Evolutionary conservation across 2,888 invertebrate genomes (phyloP).

Genomic region (Malthinus seriepunctatus): DNA sequence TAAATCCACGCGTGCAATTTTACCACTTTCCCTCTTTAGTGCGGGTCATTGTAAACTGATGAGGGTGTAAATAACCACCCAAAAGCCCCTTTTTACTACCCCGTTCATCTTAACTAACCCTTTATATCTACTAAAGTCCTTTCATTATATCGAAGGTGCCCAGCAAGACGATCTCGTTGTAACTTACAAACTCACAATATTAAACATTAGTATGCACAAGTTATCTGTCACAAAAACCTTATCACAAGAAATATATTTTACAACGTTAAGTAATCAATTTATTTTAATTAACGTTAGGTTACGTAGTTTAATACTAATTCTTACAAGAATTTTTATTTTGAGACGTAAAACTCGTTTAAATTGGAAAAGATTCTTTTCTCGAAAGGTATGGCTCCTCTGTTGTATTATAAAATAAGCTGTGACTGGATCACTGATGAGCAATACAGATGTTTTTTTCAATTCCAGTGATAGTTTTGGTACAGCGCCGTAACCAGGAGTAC

Average conservation of each 20-base stretch:
- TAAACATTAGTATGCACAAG: conserved; percentile 19
- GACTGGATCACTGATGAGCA: no score
- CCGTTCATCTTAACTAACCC: conserved; percentile 50
- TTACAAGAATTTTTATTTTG: no score
- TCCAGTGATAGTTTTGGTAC: no score
- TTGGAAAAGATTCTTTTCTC: no score
- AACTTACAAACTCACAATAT: conserved; percentile 28
- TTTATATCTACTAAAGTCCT: conserved; percentile 50
- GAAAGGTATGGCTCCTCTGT: no score
- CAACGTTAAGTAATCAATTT: conserved; percentile 1
- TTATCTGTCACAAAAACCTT: conserved; percentile 6
- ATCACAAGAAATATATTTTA: conserved; percentile 1
- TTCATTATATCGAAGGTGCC: conserved; percentile 51
- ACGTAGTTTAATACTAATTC: no score
- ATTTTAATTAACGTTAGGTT: neutral
- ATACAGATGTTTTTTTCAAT: no score
- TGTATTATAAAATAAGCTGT: no score
- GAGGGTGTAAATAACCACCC: conserved; percentile 66
- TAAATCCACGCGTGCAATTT: conserved; percentile 43
- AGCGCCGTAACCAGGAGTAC: no score
- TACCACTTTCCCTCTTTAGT: conserved; percentile 34
- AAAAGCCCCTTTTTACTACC: conserved; percentile 43
- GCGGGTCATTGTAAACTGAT: conserved; percentile 70
- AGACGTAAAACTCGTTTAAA: no score
- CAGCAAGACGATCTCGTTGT: conserved; percentile 33